A percentile compares a stretch with the other conserved stretches of the same genome.
phyloP scores from a whole-genome alignment of 1,140 invertebrate species.

The Cardiocondyla obscurior region DNA sequence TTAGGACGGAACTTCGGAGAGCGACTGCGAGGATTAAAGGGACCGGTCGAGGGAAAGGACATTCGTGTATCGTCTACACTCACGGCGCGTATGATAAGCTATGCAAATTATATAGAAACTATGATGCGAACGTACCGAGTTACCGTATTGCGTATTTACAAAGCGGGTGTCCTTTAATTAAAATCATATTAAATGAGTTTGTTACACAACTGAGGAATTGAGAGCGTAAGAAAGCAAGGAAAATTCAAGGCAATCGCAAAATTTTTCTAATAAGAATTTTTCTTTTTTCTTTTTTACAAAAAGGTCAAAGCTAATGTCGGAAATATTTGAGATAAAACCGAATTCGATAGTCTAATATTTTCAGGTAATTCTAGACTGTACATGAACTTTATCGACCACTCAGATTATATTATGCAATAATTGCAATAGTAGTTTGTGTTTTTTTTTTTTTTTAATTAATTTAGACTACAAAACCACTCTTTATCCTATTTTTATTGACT shows the following conservation, averaged over 20 bases:
- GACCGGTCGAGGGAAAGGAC: neutral
- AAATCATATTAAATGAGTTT: neutral
- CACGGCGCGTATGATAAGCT: constrained; percentile 2
- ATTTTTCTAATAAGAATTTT: neutral
- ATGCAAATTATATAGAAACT: constrained; percentile 35
- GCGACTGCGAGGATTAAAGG: neutral
- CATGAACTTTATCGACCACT: neutral
- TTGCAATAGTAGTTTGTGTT: neutral
- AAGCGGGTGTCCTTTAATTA: constrained; percentile 2
- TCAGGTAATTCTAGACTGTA: neutral
- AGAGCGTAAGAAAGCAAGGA: neutral
- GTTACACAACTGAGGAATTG: neutral
- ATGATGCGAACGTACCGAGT: neutral
- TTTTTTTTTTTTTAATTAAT: constrained; percentile 4
- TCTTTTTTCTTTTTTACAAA: too few relatives aligned
- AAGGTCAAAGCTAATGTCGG: neutral
- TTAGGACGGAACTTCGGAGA: neutral
- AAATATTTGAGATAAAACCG: too few relatives aligned
- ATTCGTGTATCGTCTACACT: constrained; percentile 1
- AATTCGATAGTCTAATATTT: too few relatives aligned
- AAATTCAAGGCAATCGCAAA: neutral
- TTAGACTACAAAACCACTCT: neutral
- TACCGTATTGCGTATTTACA: constrained; percentile 9
- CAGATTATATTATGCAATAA: neutral
- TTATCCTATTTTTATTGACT: constrained; percentile 21